Conservation (phyloP, 2,888 invertebrate species). For the Anarsia innoxiella region DNA sequence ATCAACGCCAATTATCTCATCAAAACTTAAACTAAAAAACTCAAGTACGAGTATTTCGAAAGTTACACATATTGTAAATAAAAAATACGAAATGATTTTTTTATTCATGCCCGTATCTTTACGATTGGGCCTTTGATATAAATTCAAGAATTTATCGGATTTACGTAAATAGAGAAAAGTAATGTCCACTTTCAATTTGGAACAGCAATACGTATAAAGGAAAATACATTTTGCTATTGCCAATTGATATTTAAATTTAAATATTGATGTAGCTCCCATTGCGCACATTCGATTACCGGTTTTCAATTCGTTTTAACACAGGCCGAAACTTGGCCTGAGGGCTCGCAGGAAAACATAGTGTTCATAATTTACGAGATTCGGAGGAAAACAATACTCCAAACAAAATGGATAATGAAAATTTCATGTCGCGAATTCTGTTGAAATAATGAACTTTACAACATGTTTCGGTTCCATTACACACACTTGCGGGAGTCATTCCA, state of each 20-base stretch:
- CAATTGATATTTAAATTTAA: slow-evolving; percentile 67
- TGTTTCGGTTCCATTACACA: no score
- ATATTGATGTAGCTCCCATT: slow-evolving; percentile 68
- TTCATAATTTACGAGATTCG: slow-evolving; percentile 67
- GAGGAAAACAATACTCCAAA: slow-evolving; percentile 61
- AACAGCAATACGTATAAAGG: slow-evolving; percentile 27
- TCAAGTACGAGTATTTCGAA: no score
- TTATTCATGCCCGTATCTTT: no score
- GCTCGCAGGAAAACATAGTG: slow-evolving; percentile 58
- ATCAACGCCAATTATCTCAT: no score
- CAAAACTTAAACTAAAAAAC: no score
- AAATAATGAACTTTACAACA: slow-evolving; percentile 6
- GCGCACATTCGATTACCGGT: slow-evolving; percentile 71
- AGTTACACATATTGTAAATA: no score
- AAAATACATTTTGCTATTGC: slow-evolving; percentile 56
- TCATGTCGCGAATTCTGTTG: slow-evolving; percentile 38
- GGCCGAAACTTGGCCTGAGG: slow-evolving; percentile 52
- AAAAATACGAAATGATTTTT: no score
- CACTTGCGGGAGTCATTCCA: no score
- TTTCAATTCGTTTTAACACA: slow-evolving; percentile 69
- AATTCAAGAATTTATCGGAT: no score
- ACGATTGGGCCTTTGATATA: no score
- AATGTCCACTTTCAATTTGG: no score
- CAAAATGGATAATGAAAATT: slow-evolving; percentile 68
- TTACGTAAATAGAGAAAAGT: no score